Conservation (phyloP, 2,888 invertebrate genomes). For the Polydrusus tereticollis region DNA sequence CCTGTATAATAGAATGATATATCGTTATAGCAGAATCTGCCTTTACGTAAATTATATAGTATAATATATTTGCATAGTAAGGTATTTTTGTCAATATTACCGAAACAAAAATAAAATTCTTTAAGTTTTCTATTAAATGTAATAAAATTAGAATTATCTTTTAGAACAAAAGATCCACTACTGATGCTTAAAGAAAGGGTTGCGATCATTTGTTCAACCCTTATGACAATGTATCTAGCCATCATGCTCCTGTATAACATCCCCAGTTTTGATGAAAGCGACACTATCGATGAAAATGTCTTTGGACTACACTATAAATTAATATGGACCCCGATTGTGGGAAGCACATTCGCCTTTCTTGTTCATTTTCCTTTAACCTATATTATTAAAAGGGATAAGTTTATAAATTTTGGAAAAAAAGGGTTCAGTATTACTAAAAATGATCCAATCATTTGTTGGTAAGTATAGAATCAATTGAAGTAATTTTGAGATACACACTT, state of each 20-base stretch:
- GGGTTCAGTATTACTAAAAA: background rate
- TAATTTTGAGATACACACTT: too few species aligned
- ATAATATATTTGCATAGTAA: too few species aligned
- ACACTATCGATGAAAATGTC: constrained; percentile 51
- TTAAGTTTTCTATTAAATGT: background rate
- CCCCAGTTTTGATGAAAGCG: constrained; percentile 53
- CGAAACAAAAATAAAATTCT: too few species aligned
- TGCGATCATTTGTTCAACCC: constrained; percentile 53
- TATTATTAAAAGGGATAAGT: constrained; percentile 43
- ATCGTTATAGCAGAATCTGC: too few species aligned
- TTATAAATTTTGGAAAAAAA: background rate
- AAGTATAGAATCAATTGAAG: background rate
- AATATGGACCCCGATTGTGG: constrained; percentile 47
- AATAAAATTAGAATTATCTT: constrained; percentile 9
- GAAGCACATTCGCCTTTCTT: constrained; percentile 46
- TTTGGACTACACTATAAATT: constrained; percentile 45
- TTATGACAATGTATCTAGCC: constrained; percentile 50
- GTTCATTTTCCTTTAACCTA: constrained; percentile 53
- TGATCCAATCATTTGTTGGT: constrained; percentile 4
- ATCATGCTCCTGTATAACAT: constrained; percentile 51
- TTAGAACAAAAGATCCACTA: constrained; percentile 45
- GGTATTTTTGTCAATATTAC: too few species aligned
- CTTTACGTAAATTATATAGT: too few species aligned
- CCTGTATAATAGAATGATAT: too few species aligned
- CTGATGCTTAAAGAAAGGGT: constrained; percentile 51